phyloP scores from a whole-genome alignment of 2,797 vertebrate species.

The Silurus lanzhouensis region DNA sequence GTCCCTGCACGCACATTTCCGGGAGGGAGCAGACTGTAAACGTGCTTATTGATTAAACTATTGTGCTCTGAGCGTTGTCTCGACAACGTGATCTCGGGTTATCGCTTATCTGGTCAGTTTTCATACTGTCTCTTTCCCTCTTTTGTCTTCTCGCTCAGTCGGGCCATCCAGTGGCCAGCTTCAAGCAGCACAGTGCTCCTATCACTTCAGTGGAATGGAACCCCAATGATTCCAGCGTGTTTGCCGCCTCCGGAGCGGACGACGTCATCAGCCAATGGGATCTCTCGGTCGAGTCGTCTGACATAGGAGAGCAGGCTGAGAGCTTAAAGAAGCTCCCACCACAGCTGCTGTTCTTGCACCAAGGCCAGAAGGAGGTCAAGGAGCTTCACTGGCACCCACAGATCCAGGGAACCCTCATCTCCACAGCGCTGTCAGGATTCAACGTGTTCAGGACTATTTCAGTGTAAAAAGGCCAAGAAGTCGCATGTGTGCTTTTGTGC shows the following conservation, averaged over 20 bases:
- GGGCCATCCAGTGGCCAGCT: constrained; percentile 82
- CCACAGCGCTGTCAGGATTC: constrained; percentile 86
- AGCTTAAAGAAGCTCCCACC: constrained; percentile 80
- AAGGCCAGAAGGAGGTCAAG: constrained; percentile 90
- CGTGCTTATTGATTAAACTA: background rate
- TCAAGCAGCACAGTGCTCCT: constrained; percentile 89
- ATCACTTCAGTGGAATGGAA: constrained; percentile 91
- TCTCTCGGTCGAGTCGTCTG: constrained; percentile 85
- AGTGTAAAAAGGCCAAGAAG: constrained; percentile 63
- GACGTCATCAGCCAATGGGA: constrained; percentile 91
- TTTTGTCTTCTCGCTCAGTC: constrained; percentile 63
- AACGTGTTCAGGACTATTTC: constrained; percentile 91
- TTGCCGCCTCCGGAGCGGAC: constrained; percentile 85
- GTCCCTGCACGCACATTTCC: too few relatives aligned
- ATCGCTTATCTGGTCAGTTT: too few relatives aligned
- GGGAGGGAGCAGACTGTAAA: background rate
- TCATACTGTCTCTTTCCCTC: background rate
- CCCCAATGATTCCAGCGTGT: constrained; percentile 85
- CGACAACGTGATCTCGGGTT: too few relatives aligned
- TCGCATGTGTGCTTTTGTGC: background rate
- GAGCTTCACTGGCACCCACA: constrained; percentile 94
- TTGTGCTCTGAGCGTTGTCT: background rate
- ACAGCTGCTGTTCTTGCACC: constrained; percentile 90
- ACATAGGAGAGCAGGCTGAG: constrained; percentile 73
- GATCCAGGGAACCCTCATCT: constrained; percentile 82